phyloP scores from a whole-genome alignment of 2,797 vertebrate genomes.

The Crocidura indochinensis region DNA sequence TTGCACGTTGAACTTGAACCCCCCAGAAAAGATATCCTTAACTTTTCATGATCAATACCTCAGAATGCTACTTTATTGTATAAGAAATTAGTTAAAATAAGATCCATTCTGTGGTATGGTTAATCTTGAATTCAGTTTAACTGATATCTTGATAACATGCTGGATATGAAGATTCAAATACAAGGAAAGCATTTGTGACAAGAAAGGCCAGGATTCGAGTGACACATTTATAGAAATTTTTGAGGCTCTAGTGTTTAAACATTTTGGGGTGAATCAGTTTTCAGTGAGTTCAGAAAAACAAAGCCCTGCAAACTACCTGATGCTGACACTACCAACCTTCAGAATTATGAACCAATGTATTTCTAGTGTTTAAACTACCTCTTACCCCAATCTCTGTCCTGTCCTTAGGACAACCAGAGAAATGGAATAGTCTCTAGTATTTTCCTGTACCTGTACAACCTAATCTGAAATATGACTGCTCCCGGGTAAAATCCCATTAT shows the following conservation, averaged over 20 bases:
- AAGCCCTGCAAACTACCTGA: not conserved
- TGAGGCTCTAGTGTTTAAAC: too few relatives aligned
- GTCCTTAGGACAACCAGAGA: not conserved
- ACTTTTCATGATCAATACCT: not conserved
- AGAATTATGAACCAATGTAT: not conserved
- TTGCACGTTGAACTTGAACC: not conserved
- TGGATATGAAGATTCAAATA: not conserved
- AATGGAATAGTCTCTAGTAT: not conserved
- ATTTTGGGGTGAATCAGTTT: not conserved
- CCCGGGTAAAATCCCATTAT: not conserved
- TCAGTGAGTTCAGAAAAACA: not conserved
- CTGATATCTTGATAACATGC: not conserved
- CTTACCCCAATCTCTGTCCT: too few relatives aligned
- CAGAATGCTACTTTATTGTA: conserved; percentile 18
- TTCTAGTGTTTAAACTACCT: not conserved
- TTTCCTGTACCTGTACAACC: not conserved
- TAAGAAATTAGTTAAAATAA: not conserved
- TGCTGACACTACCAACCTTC: not conserved
- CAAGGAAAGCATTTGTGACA: not conserved
- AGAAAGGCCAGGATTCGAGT: not conserved
- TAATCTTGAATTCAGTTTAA: not conserved
- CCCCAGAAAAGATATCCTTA: not conserved
- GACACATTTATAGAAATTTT: not conserved
- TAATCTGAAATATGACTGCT: not conserved
- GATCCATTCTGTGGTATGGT: not conserved